Percentiles rank a stretch among this genome's conserved stretches.
Evolutionary conservation across 2,113 vertebrate species (phyloP).

Genomic region (Myrmecobius fasciatus): DNA sequence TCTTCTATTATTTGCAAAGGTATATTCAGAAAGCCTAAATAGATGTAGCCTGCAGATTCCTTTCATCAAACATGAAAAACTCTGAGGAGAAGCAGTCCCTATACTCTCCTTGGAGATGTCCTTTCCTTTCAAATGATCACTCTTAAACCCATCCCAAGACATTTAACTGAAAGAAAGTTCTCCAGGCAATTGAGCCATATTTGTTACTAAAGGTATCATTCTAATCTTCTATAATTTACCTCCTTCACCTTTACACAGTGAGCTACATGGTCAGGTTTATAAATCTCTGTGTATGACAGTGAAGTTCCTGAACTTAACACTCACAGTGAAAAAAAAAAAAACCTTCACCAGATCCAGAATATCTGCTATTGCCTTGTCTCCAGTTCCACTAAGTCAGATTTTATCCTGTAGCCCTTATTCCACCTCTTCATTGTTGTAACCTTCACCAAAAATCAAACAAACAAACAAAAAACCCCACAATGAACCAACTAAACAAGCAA

Average conservation of each 20-base stretch:
- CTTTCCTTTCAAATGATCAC: not conserved
- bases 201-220: not conserved
- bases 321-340: not conserved
- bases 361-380: not conserved
- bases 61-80: not conserved
- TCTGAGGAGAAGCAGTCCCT: not conserved
- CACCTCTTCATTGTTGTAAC: not conserved
- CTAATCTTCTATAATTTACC: not conserved
- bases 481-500: not conserved
- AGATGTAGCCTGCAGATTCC: not conserved
- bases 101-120: not conserved
- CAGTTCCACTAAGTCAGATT: not conserved
- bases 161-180: not conserved
- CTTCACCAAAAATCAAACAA: not conserved
- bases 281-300: not conserved
- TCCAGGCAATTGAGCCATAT: not conserved
- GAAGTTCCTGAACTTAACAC: not conserved
- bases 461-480: too few species aligned
- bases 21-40: not conserved
- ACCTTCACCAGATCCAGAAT: not conserved
- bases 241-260: not conserved
- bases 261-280: not conserved
- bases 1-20: not conserved
- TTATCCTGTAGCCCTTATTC: not conserved
- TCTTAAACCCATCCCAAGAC: not conserved